Evolutionary conservation across 2,113 vertebrate genomes (phyloP).

Genomic region (Ptyas mucosa): DNA sequence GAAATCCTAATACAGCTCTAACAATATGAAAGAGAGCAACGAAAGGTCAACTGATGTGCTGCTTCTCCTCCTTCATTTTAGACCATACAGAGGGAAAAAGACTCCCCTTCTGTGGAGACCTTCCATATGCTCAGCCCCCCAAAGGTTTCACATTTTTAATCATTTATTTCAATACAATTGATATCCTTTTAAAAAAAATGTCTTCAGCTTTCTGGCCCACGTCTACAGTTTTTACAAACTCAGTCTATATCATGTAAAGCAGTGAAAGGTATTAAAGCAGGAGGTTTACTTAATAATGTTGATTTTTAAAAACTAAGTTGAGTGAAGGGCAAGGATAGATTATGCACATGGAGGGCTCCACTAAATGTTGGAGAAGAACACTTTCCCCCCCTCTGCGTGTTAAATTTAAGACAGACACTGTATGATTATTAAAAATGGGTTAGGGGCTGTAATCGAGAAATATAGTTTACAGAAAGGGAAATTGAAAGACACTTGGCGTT

Average conservation of each 20-base stretch:
- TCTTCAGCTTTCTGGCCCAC: constrained; percentile 29
- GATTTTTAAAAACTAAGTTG: neutral
- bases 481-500: neutral
- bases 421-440: neutral
- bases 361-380: neutral
- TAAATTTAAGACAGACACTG: neutral
- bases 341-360: neutral
- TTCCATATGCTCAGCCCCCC: constrained; percentile 99
- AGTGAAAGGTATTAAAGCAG: neutral
- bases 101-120: constrained; percentile 98
- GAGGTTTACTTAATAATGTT: neutral
- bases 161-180: constrained; percentile 43
- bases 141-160: constrained; percentile 87
- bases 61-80: constrained; percentile 99
- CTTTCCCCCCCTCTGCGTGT: neutral
- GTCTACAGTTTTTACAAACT: neutral
- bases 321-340: neutral
- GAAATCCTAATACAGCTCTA: constrained; percentile 41
- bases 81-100: constrained; percentile 99
- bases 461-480: neutral
- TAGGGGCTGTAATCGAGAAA: neutral
- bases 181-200: constrained; percentile 34
- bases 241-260: neutral
- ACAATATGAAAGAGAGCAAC: constrained; percentile 54
- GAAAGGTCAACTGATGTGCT: constrained; percentile 80